A percentile compares a stretch with the other conserved stretches of the same genome.
Conservation (phyloP, 2,888 invertebrate genomes). For the Cenopis cana region DNA sequence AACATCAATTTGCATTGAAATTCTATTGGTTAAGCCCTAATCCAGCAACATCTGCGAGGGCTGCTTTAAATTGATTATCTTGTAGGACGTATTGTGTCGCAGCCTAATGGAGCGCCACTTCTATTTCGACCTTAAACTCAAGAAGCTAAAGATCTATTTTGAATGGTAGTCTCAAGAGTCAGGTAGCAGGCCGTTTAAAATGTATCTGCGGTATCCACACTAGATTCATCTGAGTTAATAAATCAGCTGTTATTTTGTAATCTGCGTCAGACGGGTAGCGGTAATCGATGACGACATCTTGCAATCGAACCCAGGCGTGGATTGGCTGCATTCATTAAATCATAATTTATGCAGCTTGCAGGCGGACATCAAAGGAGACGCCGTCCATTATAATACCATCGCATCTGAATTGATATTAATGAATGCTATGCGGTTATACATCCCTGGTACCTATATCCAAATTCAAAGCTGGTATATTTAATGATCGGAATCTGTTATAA, state of each 20-base stretch:
- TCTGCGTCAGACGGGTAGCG: conserved; percentile 13
- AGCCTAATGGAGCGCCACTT: conserved; percentile 15
- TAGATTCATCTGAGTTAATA: conserved; percentile 19
- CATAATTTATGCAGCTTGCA: conserved; percentile 44
- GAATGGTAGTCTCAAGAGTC: conserved; percentile 9
- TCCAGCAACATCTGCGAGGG: conserved; percentile 43
- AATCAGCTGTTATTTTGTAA: conserved; percentile 36
- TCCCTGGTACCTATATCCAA: conserved; percentile 48
- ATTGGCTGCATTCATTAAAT: conserved; percentile 44
- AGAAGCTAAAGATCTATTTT: conserved; percentile 21
- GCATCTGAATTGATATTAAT: conserved; percentile 61
- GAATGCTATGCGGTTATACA: conserved; percentile 52
- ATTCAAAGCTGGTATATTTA: conserved; percentile 46
- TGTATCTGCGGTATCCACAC: conserved; percentile 28
- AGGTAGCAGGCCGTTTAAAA: conserved; percentile 36
- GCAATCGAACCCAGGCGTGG: conserved; percentile 28
- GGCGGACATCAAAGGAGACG: conserved; percentile 59
- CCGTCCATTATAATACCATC: conserved; percentile 66
- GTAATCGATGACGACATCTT: conserved; percentile 41
- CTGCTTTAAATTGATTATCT: conserved; percentile 45
- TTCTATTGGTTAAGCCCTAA: conserved; percentile 44
- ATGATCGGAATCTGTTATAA: conserved; percentile 40
- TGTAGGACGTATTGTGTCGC: conserved; percentile 37
- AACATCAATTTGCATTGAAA: conserved; percentile 45
- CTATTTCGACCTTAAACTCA: conserved; percentile 21